Evolutionary conservation across 2,113 vertebrate species (phyloP).

Genomic region (Heterotis niloticus): DNA sequence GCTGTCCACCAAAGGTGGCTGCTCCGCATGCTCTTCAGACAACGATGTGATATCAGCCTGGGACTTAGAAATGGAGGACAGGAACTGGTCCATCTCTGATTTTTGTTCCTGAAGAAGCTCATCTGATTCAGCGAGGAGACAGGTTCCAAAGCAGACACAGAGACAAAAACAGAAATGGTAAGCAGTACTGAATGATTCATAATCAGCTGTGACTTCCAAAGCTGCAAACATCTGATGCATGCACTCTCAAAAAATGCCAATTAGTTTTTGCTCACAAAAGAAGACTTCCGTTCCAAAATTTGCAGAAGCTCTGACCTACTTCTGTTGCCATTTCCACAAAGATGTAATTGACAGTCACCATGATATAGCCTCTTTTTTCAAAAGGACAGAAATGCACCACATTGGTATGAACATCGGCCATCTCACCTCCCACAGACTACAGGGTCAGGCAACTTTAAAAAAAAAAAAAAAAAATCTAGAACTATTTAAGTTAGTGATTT

Average conservation of each 20-base stretch:
- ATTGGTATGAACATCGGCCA: background rate
- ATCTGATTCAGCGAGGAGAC: slow-evolving; percentile 58
- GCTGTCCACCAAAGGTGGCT: slow-evolving; percentile 68
- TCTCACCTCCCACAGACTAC: background rate
- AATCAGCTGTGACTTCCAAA: background rate
- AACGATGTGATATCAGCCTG: slow-evolving; percentile 83
- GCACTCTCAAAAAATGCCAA: background rate
- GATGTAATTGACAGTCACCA: slow-evolving; percentile 42
- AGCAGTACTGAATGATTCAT: background rate
- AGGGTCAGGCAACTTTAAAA: background rate
- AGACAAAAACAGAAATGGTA: background rate
- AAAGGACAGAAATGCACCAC: background rate
- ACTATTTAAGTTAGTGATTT: background rate
- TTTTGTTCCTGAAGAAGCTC: slow-evolving; percentile 90
- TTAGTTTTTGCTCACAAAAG: background rate
- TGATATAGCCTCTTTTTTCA: slow-evolving; percentile 33
- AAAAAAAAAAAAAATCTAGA: background rate
- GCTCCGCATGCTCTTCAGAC: slow-evolving; percentile 85
- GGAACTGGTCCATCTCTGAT: slow-evolving; percentile 92
- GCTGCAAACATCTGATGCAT: background rate
- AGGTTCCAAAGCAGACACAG: background rate
- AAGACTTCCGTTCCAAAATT: slow-evolving; percentile 26
- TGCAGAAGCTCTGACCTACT: slow-evolving; percentile 57
- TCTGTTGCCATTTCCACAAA: slow-evolving; percentile 51
- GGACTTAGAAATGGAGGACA: slow-evolving; percentile 86